These are phyloP conservation scores for Schrankia costaestrigalis DNA, from an alignment of 2,888 invertebrate genomes.

Conservation along the genomic window DNA sequence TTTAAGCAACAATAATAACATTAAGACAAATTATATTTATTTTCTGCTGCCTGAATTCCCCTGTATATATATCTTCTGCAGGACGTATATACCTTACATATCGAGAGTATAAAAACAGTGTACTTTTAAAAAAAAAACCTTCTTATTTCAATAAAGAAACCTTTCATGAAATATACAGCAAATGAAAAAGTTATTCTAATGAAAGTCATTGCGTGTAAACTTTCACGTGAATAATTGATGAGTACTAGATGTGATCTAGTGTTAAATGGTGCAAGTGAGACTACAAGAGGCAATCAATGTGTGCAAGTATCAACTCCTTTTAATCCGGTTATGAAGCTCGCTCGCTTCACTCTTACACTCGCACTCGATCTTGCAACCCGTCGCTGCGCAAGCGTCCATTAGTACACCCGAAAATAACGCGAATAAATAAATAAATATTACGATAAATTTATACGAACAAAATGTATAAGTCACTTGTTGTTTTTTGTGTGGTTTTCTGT, in stretches of 20 bases:
- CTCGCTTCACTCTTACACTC: conserved; percentile 64
- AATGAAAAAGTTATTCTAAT: too few relatives aligned
- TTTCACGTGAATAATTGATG: conserved; percentile 19
- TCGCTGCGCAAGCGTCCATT: conserved; percentile 26
- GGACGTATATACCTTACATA: too few relatives aligned
- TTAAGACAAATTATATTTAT: too few relatives aligned
- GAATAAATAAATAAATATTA: conserved; percentile 26
- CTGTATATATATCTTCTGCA: too few relatives aligned
- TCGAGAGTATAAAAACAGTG: too few relatives aligned
- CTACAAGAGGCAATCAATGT: conserved; percentile 41
- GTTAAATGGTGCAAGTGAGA: conserved; percentile 22
- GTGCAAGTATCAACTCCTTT: conserved; percentile 51
- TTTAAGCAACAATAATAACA: too few relatives aligned
- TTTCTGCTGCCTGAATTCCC: too few relatives aligned
- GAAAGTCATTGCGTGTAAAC: too few relatives aligned
- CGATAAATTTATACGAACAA: conserved; percentile 23
- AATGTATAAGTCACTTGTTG: conserved; percentile 63
- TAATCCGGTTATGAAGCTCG: conserved; percentile 61
- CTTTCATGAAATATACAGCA: too few relatives aligned
- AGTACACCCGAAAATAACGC: conserved; percentile 20
- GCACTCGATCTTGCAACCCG: conserved; percentile 53
- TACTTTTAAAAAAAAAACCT: too few relatives aligned
- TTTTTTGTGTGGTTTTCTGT: conserved; percentile 62
- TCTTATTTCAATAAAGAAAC: too few relatives aligned
- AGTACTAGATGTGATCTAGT: conserved; percentile 13